A percentile compares a stretch with the other conserved stretches of the same genome.
Evolutionary conservation across 2,888 invertebrate genomes (phyloP).

Genomic region (Drepana falcataria): DNA sequence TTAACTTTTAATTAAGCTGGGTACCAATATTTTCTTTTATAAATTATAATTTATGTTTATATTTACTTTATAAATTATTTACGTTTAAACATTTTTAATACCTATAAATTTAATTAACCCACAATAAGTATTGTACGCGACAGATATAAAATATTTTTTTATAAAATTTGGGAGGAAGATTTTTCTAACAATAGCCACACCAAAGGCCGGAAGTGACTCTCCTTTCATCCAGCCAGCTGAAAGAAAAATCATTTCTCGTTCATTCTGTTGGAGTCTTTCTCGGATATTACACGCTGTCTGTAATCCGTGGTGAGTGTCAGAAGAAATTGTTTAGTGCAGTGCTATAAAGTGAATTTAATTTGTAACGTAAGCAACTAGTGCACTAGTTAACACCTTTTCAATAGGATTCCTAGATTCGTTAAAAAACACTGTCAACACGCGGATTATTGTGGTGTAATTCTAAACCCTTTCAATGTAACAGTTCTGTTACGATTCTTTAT

Average conservation of each 20-base stretch:
- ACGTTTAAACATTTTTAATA: too few relatives aligned
- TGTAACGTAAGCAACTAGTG: slow-evolving; percentile 20
- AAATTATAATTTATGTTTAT: too few relatives aligned
- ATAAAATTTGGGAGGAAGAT: not conserved
- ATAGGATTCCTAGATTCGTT: not conserved
- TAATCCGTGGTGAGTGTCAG: slow-evolving; percentile 77
- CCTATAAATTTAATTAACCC: too few relatives aligned
- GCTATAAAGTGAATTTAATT: slow-evolving; percentile 47
- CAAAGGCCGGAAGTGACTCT: slow-evolving; percentile 59
- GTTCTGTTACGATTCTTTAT: not conserved
- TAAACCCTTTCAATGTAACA: not conserved
- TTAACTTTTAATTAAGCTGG: too few relatives aligned
- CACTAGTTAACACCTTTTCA: not conserved
- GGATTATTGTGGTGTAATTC: slow-evolving; percentile 17
- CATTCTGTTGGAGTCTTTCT: slow-evolving; percentile 85
- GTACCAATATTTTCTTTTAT: too few relatives aligned
- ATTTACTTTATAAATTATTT: too few relatives aligned
- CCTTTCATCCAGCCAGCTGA: slow-evolving; percentile 59
- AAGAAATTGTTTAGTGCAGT: slow-evolving; percentile 67
- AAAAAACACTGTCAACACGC: slow-evolving; percentile 2
- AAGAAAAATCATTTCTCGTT: slow-evolving; percentile 78
- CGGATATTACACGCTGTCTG: slow-evolving; percentile 79
- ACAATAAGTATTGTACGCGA: too few relatives aligned
- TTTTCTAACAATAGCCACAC: slow-evolving; percentile 31
- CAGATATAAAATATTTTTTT: too few relatives aligned